phyloP scores from a whole-genome alignment of 2,113 vertebrate species.

The Labrus mixtus region DNA sequence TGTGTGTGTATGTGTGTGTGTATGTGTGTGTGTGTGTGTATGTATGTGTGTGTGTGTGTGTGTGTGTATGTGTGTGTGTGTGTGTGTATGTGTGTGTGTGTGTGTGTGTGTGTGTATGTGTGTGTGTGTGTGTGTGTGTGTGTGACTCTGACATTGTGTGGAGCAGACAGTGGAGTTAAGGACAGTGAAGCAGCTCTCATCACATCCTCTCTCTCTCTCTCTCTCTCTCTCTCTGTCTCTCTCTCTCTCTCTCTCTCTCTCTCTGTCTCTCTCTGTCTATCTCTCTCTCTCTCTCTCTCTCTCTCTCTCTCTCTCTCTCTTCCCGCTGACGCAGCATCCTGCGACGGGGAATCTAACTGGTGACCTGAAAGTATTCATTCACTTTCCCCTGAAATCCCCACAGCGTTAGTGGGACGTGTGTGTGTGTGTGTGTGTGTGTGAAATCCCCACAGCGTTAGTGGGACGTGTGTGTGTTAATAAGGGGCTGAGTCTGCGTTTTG shows the following conservation, averaged over 20 bases:
- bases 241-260: too few relatives aligned
- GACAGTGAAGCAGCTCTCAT: constrained; percentile 70
- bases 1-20: too few relatives aligned
- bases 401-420: constrained; percentile 58
- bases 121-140: constrained; percentile 12
- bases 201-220: constrained; percentile 71
- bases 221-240: too few relatives aligned
- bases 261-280: too few relatives aligned
- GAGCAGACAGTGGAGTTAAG: constrained; percentile 61
- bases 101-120: background rate
- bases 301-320: too few relatives aligned
- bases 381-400: constrained; percentile 78
- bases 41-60: too few relatives aligned
- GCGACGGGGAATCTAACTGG: constrained; percentile 73
- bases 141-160: constrained; percentile 14
- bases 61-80: constrained; percentile 6
- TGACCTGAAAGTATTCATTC: constrained; percentile 80
- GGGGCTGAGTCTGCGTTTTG: constrained; percentile 74
- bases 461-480: constrained; percentile 56
- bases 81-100: background rate
- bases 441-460: constrained; percentile 64
- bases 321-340: constrained; percentile 77
- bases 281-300: too few relatives aligned
- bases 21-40: too few relatives aligned
- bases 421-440: too few relatives aligned